phyloP scores from a whole-genome alignment of 1,140 invertebrate species.

The Subanguina moxae region DNA sequence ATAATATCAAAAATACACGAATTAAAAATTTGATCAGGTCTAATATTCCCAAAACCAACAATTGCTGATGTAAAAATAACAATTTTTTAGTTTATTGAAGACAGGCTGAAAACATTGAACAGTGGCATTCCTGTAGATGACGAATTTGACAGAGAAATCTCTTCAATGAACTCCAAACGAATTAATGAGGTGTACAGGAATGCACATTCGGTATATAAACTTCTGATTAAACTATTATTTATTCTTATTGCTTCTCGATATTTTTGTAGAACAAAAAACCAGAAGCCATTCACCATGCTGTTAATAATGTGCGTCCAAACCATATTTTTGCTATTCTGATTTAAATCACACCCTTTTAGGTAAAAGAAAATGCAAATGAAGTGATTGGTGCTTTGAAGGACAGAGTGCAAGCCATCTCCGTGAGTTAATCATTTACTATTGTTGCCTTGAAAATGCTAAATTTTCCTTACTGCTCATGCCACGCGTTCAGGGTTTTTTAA shows the following conservation, averaged over 20 bases:
- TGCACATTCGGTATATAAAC: not conserved
- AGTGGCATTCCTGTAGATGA: slow-evolving; percentile 39
- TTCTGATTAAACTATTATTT: too few species aligned
- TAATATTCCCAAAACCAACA: too few species aligned
- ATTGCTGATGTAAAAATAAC: slow-evolving; percentile 21
- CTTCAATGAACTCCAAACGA: slow-evolving; percentile 8
- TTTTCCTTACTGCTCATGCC: too few species aligned
- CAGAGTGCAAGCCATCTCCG: slow-evolving; percentile 36
- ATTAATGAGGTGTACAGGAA: slow-evolving; percentile 17
- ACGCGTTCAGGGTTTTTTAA: too few species aligned
- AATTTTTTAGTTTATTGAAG: slow-evolving; percentile 48
- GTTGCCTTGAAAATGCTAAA: too few species aligned
- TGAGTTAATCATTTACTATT: not conserved
- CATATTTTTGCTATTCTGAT: slow-evolving; percentile 16
- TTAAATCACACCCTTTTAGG: slow-evolving; percentile 29
- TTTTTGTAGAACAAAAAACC: slow-evolving; percentile 10
- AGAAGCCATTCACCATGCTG: slow-evolving; percentile 35
- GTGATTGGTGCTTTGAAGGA: slow-evolving; percentile 51
- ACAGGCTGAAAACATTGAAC: slow-evolving; percentile 40
- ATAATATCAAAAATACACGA: too few species aligned
- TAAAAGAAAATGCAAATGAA: slow-evolving; percentile 51
- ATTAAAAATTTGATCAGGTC: too few species aligned
- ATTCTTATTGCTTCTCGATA: too few species aligned
- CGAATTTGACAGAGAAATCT: slow-evolving; percentile 47
- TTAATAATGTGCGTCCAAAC: slow-evolving; percentile 26